phyloP scores from a whole-genome alignment of 1,140 invertebrate genomes.

The Cepaea nemoralis region DNA sequence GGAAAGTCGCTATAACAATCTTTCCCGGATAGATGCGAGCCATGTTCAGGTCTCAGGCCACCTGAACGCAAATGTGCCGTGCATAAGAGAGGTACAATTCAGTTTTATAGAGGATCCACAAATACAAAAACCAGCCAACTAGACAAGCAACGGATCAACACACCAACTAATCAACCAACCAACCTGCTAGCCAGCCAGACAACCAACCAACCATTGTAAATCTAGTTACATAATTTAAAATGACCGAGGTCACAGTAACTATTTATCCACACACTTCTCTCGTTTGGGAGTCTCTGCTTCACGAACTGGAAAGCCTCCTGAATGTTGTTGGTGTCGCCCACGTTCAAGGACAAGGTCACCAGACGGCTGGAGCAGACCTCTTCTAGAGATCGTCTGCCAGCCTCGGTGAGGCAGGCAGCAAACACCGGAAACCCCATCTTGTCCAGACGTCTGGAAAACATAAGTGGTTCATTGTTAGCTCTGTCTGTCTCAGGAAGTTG shows the following conservation, averaged over 20 bases:
- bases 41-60: too few species aligned
- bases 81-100: too few species aligned
- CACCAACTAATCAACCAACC: too few species aligned
- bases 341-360: background rate
- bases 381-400: background rate
- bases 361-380: background rate
- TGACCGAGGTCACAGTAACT: background rate
- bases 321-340: background rate
- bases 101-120: too few species aligned
- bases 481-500: too few species aligned
- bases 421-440: conserved; percentile 28
- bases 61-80: too few species aligned
- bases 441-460: conserved; percentile 14
- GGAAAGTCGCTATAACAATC: too few species aligned
- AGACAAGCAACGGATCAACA: too few species aligned
- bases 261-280: background rate
- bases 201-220: too few species aligned
- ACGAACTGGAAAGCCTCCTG: background rate
- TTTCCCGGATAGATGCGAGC: too few species aligned
- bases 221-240: background rate
- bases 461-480: background rate
- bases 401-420: conserved; percentile 22
- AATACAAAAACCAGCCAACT: too few species aligned
- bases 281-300: background rate
- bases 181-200: too few species aligned